Conservation (phyloP, 1,140 invertebrate species). For the Aporrectodea caliginosa region DNA sequence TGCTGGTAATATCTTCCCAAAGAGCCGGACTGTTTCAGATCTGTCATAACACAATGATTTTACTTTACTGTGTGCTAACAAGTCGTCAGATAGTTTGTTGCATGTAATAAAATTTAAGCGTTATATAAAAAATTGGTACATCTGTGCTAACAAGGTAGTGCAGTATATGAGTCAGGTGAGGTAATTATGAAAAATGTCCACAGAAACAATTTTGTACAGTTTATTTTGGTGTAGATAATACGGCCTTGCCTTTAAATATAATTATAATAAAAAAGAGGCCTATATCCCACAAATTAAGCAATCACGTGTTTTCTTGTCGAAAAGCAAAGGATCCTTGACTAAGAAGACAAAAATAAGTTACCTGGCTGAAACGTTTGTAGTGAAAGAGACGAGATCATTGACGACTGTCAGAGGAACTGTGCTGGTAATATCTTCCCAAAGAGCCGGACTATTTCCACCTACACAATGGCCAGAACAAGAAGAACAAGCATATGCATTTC, state of each 20-base stretch:
- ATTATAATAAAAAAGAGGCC: neutral
- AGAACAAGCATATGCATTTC: too few species aligned
- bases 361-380: slow-evolving; percentile 91
- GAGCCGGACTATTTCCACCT: slow-evolving; percentile 87
- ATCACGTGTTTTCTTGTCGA: neutral
- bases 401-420: slow-evolving; percentile 95
- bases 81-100: too few species aligned
- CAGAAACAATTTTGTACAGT: neutral
- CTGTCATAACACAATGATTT: neutral
- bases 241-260: neutral
- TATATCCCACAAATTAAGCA: neutral
- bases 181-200: neutral
- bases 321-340: neutral
- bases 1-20: slow-evolving; percentile 97
- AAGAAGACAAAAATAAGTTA: slow-evolving; percentile 23
- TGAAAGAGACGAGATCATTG: slow-evolving; percentile 94
- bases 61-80: neutral
- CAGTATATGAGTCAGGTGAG: too few species aligned
- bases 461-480: neutral
- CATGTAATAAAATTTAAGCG: too few species aligned
- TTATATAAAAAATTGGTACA: too few species aligned
- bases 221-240: neutral
- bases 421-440: slow-evolving; percentile 97
- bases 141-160: too few species aligned
- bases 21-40: slow-evolving; percentile 81